These are phyloP conservation scores for Philantomba maxwellii DNA, from an alignment of 2,113 vertebrate genomes.

Conservation along the genomic window DNA sequence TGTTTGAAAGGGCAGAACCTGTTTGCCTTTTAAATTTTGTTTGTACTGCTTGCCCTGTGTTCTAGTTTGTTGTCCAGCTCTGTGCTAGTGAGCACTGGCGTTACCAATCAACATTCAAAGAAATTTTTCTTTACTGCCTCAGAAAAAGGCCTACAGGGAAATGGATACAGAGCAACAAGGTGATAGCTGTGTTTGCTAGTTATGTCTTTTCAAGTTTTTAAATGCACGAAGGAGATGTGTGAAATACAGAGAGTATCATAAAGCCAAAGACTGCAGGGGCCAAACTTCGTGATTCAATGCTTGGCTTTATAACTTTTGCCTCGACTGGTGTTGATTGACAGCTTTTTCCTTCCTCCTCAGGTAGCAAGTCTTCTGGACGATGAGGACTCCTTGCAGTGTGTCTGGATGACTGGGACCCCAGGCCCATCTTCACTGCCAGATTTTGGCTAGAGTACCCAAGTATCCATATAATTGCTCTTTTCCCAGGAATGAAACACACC, in stretches of 20 bases:
- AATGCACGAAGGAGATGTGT: background rate
- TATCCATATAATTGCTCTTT: background rate
- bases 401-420: background rate
- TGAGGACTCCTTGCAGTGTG: too few relatives aligned
- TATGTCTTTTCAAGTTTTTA: background rate
- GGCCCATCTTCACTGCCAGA: background rate
- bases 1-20: background rate
- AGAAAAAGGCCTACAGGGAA: background rate
- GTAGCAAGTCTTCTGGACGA: background rate
- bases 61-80: background rate
- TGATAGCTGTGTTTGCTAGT: background rate
- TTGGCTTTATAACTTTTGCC: background rate
- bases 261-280: background rate
- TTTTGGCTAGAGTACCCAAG: background rate
- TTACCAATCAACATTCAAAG: background rate
- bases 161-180: background rate
- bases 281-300: accelerated
- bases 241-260: background rate
- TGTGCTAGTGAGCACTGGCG: background rate
- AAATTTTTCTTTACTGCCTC: background rate
- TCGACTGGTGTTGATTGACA: background rate
- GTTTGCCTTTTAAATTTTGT: background rate
- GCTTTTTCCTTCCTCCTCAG: background rate
- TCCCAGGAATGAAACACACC: background rate
- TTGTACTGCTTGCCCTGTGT: background rate